phyloP scores from a whole-genome alignment of 1,140 invertebrate species.

The Hydropsyche tenuis region DNA sequence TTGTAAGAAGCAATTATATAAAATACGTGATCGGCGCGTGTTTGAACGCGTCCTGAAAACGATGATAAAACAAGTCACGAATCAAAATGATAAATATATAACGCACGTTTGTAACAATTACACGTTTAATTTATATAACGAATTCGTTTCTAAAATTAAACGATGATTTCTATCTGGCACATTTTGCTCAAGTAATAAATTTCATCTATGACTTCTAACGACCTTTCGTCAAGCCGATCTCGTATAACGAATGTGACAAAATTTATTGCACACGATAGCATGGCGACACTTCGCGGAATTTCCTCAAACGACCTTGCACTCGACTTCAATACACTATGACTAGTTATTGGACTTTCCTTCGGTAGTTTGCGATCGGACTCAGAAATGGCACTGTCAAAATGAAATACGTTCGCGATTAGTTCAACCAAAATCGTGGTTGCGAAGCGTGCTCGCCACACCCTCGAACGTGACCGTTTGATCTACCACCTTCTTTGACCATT shows the following conservation, averaged over 20 bases:
- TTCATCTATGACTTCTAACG: not conserved
- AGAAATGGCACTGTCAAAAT: constrained; percentile 49
- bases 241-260: no score
- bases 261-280: no score
- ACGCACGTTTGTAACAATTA: constrained; percentile 7
- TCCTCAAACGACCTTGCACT: no score
- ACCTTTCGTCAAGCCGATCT: not conserved
- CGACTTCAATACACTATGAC: not conserved
- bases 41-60: not conserved
- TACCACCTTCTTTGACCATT: not conserved
- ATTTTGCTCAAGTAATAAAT: not conserved
- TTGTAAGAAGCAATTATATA: constrained; percentile 25
- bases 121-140: constrained; percentile 1
- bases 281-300: no score
- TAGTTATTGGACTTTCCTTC: not conserved
- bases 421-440: constrained; percentile 44
- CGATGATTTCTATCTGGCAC: no score
- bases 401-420: constrained; percentile 47
- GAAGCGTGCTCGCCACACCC: constrained; percentile 28
- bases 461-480: constrained; percentile 12
- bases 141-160: not conserved
- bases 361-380: constrained; percentile 15
- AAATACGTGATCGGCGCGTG: constrained; percentile 10
- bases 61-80: constrained; percentile 19
- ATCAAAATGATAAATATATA: constrained; percentile 21